These are phyloP conservation scores for Macrobrachium rosenbergii DNA, from an alignment of 1,140 invertebrate species.

Conservation along the genomic window DNA sequence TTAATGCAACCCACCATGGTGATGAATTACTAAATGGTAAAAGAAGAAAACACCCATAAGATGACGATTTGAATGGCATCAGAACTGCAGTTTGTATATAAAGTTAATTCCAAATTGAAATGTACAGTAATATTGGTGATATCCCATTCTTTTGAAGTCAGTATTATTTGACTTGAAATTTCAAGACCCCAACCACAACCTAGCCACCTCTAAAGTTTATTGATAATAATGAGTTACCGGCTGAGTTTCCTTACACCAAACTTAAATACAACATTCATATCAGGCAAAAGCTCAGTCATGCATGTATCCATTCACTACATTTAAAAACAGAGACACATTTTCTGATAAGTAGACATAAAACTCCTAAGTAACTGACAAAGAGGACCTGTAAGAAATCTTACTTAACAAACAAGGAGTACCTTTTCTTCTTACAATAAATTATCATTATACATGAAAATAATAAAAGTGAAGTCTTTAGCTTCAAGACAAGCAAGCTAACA, in stretches of 20 bases:
- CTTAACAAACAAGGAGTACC: too few relatives aligned
- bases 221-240: neutral
- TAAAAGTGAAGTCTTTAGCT: neutral
- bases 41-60: too few relatives aligned
- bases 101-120: neutral
- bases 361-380: too few relatives aligned
- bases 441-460: too few relatives aligned
- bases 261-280: conserved; percentile 17
- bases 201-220: conserved; percentile 6
- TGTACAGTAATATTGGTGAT: neutral
- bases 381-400: too few relatives aligned
- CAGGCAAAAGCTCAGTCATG: conserved; percentile 2
- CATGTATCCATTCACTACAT: neutral
- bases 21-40: too few relatives aligned
- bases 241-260: conserved; percentile 32
- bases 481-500: conserved; percentile 23
- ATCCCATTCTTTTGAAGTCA: neutral
- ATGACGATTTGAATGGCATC: too few relatives aligned
- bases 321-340: too few relatives aligned
- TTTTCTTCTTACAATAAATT: too few relatives aligned
- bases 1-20: too few relatives aligned
- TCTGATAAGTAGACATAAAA: too few relatives aligned
- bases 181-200: neutral
- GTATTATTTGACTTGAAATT: conserved; percentile 15
- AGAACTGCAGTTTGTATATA: too few relatives aligned